Conservation (phyloP, 2,888 invertebrate species). For the Phania funesta region DNA sequence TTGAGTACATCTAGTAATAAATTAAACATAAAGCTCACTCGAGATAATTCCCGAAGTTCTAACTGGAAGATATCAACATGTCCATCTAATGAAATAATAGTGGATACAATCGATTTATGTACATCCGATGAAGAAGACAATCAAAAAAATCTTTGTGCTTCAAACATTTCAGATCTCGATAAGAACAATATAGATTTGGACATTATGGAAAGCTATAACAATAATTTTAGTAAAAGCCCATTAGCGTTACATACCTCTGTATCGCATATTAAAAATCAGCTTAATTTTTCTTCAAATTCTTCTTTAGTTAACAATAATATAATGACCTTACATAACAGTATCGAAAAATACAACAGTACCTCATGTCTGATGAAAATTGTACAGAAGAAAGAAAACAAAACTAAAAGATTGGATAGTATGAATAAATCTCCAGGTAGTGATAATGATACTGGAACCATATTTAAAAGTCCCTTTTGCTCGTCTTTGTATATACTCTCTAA, state of each 20-base stretch:
- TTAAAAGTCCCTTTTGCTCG: slow-evolving; percentile 76
- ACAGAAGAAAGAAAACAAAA: slow-evolving; percentile 31
- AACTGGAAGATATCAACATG: slow-evolving; percentile 78
- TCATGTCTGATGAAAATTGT: slow-evolving; percentile 36
- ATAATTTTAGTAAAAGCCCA: slow-evolving; percentile 11
- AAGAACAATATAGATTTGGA: slow-evolving; percentile 2
- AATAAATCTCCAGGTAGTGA: slow-evolving; percentile 13
- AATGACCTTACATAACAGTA: slow-evolving; percentile 14
- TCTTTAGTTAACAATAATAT: slow-evolving; percentile 25
- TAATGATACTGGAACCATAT: slow-evolving; percentile 65
- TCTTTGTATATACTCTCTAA: slow-evolving; percentile 79
- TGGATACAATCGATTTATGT: slow-evolving; percentile 85
- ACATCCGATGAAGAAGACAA: slow-evolving; percentile 84
- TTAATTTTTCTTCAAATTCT: slow-evolving; percentile 6
- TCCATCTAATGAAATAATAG: slow-evolving; percentile 78
- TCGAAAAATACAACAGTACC: slow-evolving; percentile 54
- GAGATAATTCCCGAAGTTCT: slow-evolving; percentile 76
- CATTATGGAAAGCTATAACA: slow-evolving; percentile 14
- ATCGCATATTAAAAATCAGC: slow-evolving; percentile 16
- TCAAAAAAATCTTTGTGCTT: slow-evolving; percentile 39
- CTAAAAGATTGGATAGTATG: background rate
- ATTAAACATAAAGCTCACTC: slow-evolving; percentile 78
- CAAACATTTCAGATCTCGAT: slow-evolving; percentile 33
- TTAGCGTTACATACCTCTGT: slow-evolving; percentile 18
- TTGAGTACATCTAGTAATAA: slow-evolving; percentile 70